Evolutionary conservation across 2,113 vertebrate genomes (phyloP).

Genomic region (Bucco capensis): DNA sequence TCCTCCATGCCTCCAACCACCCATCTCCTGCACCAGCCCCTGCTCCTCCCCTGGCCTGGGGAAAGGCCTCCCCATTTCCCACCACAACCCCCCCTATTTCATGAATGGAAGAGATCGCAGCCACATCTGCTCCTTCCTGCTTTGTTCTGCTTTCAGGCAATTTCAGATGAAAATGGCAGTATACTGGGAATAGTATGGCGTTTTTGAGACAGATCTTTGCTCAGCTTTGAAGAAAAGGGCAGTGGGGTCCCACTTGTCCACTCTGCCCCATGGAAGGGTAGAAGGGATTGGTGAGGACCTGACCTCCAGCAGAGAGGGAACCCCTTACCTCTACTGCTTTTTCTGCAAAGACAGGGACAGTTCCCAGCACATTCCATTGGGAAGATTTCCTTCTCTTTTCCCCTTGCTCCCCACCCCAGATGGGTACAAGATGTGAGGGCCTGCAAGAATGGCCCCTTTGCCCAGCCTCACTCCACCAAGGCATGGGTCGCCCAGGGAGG

Average conservation of each 20-base stretch:
- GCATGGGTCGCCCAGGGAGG: background rate
- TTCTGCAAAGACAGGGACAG: background rate
- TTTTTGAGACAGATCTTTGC: background rate
- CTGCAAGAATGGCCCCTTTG: background rate
- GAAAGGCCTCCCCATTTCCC: background rate
- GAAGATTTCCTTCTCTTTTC: background rate
- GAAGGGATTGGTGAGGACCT: background rate
- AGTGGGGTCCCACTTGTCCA: rapidly evolving
- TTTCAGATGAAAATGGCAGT: background rate
- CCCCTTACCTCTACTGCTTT: background rate
- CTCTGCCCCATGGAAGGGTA: background rate
- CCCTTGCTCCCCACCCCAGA: rapidly evolving
- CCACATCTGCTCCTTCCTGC: background rate
- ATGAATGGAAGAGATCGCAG: background rate
- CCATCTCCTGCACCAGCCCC: background rate
- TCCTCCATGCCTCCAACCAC: background rate
- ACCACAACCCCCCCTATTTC: background rate
- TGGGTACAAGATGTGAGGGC: background rate
- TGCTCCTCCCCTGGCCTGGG: background rate
- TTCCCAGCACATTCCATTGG: background rate
- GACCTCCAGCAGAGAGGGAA: background rate
- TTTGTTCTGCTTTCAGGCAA: background rate
- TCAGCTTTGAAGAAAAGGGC: background rate
- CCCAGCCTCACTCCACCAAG: background rate
- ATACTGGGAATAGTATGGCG: background rate